Evolutionary conservation across 2,797 vertebrate genomes (phyloP).

Genomic region (Amniataba percoides): DNA sequence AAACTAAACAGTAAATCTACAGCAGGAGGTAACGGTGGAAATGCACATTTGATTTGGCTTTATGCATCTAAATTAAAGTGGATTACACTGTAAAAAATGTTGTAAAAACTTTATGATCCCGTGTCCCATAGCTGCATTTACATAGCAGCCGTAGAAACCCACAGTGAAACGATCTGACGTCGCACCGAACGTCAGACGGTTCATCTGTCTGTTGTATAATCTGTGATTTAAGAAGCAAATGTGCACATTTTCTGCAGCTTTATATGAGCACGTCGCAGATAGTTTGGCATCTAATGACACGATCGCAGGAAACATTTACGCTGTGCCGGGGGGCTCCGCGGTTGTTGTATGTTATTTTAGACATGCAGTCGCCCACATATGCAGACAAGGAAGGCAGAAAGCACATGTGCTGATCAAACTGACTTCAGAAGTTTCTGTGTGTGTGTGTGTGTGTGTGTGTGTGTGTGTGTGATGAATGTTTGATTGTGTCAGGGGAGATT

Average conservation of each 20-base stretch:
- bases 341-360: slow-evolving; percentile 8
- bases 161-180: background rate
- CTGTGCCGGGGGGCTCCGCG: too few relatives aligned
- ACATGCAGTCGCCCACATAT: slow-evolving; percentile 10
- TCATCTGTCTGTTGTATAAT: background rate
- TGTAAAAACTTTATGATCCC: background rate
- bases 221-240: background rate
- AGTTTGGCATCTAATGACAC: background rate
- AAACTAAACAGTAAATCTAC: background rate
- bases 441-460: slow-evolving; percentile 34
- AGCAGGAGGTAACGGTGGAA: background rate
- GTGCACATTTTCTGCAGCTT: background rate
- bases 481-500: slow-evolving; percentile 70
- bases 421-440: slow-evolving; percentile 29
- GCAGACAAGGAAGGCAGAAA: slow-evolving; percentile 10
- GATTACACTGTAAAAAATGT: background rate
- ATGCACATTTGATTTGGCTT: background rate
- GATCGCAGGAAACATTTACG: background rate
- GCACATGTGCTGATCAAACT: slow-evolving; percentile 50
- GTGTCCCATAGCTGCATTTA: background rate
- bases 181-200: background rate
- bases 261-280: background rate
- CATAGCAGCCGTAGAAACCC: background rate
- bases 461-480: slow-evolving; percentile 71
- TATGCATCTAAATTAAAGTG: background rate